Conservation (phyloP, 2,797 vertebrate genomes). For the Poeciliopsis paucimaculata region DNA sequence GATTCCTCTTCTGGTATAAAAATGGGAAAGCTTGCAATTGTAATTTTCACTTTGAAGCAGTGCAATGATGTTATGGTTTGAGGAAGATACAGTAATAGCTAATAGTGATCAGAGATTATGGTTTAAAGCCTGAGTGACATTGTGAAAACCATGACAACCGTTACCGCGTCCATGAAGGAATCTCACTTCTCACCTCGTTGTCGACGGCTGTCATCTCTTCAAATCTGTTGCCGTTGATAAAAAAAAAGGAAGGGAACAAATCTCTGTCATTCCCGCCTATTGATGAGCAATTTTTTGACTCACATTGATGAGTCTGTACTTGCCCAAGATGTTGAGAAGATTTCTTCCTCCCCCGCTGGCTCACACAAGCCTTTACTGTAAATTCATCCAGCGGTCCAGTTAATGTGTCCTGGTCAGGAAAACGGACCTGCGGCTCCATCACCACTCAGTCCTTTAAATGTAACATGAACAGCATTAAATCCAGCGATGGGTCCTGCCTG, state of each 20-base stretch:
- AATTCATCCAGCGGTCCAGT: constrained; percentile 63
- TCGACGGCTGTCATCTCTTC: background rate
- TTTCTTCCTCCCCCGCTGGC: constrained; percentile 50
- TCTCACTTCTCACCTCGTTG: background rate
- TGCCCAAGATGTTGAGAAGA: constrained; percentile 2
- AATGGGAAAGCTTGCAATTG: background rate
- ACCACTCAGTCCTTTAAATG: constrained; percentile 28
- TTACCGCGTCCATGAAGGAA: background rate
- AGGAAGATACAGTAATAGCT: background rate
- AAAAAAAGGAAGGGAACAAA: background rate
- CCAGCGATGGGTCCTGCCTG: constrained; percentile 6
- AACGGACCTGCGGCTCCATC: constrained; percentile 60
- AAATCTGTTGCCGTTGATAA: background rate
- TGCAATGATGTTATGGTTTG: background rate
- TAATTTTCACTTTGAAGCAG: background rate
- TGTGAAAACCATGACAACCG: background rate
- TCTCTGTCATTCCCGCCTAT: background rate
- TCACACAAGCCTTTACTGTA: constrained; percentile 66
- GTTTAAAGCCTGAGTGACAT: background rate
- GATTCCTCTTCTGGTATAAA: background rate
- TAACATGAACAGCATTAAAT: constrained; percentile 18
- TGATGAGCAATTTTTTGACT: no score
- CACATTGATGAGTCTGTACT: background rate
- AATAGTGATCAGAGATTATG: background rate
- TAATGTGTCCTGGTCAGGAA: constrained; percentile 69